Percentiles rank a stretch among this genome's conserved stretches.
phyloP scores from a whole-genome alignment of 2,113 vertebrate species.

The Ramphastos sulfuratus region DNA sequence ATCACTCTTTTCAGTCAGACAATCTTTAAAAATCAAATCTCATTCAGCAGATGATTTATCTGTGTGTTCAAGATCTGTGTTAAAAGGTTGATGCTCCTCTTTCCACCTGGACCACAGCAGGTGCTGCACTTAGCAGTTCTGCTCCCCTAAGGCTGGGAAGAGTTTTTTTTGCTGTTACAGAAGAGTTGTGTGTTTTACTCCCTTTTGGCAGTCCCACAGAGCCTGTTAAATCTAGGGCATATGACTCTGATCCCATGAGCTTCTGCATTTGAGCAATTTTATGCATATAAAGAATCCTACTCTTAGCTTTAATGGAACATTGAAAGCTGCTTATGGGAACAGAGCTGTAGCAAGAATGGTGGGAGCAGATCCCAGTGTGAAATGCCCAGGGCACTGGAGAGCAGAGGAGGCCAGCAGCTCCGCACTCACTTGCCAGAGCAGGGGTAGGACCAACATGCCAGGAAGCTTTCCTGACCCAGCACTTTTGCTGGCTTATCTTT shows the following conservation, averaged over 20 bases:
- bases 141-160: not conserved
- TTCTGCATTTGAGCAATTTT: not conserved
- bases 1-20: not conserved
- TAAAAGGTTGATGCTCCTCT: not conserved
- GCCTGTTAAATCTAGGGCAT: not conserved
- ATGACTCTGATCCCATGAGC: not conserved
- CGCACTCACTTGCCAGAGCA: not conserved
- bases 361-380: not conserved
- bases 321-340: not conserved
- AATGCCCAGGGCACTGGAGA: accelerated
- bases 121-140: not conserved
- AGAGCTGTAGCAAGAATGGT: not conserved
- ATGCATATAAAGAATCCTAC: not conserved
- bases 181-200: not conserved
- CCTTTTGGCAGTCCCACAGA: not conserved
- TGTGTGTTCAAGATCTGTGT: not conserved
- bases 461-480: not conserved
- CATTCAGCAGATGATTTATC: not conserved
- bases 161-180: not conserved
- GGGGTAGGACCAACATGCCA: not conserved
- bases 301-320: not conserved
- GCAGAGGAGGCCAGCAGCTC: not conserved
- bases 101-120: not conserved
- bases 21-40: not conserved
- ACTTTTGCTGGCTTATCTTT: not conserved